Percentiles rank a stretch among this genome's conserved stretches.
These are phyloP conservation scores for Carlito syrichta DNA, from an alignment of 2,113 vertebrate genomes.

Conservation along the genomic window DNA sequence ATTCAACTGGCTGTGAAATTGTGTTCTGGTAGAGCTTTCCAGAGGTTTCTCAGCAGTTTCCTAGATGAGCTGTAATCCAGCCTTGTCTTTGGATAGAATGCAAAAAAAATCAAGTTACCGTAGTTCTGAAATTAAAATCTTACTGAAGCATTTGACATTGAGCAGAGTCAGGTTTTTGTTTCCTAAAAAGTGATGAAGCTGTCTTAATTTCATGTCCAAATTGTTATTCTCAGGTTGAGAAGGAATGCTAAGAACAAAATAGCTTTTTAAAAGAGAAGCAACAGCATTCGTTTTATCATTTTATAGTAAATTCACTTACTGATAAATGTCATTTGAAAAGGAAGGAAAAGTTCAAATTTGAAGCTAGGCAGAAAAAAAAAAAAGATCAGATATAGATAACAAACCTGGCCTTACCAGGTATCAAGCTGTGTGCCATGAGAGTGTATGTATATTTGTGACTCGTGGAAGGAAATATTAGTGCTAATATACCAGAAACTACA, in stretches of 20 bases:
- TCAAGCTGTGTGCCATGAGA: not conserved
- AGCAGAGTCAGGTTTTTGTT: conserved; percentile 42
- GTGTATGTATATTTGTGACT: not conserved
- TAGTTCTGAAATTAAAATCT: conserved; percentile 52
- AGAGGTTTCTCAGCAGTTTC: conserved; percentile 66
- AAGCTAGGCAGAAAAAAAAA: not conserved
- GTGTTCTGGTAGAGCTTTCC: conserved; percentile 47
- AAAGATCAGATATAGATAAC: not conserved
- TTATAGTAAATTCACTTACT: not conserved
- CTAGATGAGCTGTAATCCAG: conserved; percentile 42
- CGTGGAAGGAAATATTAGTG: not conserved
- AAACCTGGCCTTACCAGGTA: not conserved
- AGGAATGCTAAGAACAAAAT: not conserved
- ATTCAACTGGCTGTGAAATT: conserved; percentile 69
- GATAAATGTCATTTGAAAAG: not conserved
- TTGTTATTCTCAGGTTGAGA: not conserved
- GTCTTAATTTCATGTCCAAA: conserved; percentile 22
- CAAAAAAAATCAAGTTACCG: conserved; percentile 53
- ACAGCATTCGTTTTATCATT: not conserved
- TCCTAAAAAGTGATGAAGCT: conserved; percentile 42
- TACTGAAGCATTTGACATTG: conserved; percentile 55
- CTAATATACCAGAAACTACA: not conserved
- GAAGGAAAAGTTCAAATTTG: not conserved
- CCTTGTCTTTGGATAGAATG: conserved; percentile 57
- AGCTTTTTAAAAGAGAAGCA: not conserved